Evolutionary conservation across 1,140 invertebrate genomes (phyloP).

Genomic region (Cyphomyrmex costatus): DNA sequence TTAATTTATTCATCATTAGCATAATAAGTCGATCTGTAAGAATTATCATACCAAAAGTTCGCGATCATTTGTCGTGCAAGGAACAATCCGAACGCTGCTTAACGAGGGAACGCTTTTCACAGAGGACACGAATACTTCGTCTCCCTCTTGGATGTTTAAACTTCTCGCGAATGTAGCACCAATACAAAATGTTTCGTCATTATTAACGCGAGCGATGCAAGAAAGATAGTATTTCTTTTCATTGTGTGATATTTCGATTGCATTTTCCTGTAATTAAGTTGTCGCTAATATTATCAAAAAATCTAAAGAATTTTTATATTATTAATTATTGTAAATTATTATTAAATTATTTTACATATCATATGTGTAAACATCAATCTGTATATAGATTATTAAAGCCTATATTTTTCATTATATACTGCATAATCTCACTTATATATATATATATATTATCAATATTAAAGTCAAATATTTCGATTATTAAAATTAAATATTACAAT

Average conservation of each 20-base stretch:
- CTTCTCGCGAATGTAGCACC: conserved; percentile 83
- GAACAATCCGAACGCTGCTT: conserved; percentile 79
- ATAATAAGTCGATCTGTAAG: too few relatives aligned
- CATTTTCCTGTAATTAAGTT: conserved; percentile 76
- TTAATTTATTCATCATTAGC: neutral
- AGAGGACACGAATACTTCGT: conserved; percentile 79
- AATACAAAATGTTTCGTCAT: conserved; percentile 76
- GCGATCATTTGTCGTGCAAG: conserved; percentile 87
- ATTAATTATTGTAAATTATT: too few relatives aligned
- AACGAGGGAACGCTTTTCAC: conserved; percentile 73
- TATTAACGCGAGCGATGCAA: conserved; percentile 62
- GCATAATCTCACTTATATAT: too few relatives aligned
- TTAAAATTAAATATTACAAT: too few relatives aligned
- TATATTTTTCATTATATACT: too few relatives aligned
- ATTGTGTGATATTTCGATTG: conserved; percentile 77
- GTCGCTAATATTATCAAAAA: neutral
- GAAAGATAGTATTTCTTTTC: conserved; percentile 79
- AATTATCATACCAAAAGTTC: conserved; percentile 85
- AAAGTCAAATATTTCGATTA: too few relatives aligned
- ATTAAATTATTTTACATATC: too few relatives aligned
- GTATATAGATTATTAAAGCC: too few relatives aligned
- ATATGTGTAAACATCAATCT: too few relatives aligned
- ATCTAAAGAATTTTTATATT: neutral
- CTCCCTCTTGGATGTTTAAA: conserved; percentile 81
- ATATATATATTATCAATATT: too few relatives aligned